These are phyloP conservation scores for Kryptolebias marmoratus DNA, from an alignment of 2,113 vertebrate species.

Conservation along the genomic window DNA sequence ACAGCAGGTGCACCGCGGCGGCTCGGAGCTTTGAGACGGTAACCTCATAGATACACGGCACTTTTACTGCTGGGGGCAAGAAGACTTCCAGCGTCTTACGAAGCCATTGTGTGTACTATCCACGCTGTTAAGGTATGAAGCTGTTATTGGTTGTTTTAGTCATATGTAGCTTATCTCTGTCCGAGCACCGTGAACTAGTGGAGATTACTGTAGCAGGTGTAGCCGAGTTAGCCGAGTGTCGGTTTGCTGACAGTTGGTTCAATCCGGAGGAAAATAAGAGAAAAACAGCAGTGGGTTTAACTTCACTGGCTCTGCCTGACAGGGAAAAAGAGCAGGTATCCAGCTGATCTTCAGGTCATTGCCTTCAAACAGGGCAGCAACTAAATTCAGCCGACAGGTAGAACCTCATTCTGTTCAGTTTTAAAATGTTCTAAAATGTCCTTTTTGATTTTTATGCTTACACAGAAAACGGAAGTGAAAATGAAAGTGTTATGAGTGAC, in stretches of 20 bases:
- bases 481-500: not conserved
- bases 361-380: too few species aligned
- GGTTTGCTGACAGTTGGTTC: not conserved
- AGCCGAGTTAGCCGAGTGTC: slow-evolving; percentile 11
- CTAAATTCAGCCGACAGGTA: too few species aligned
- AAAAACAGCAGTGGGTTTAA: not conserved
- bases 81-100: not conserved
- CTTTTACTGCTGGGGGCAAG: not conserved
- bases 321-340: too few species aligned
- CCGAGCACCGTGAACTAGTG: too few species aligned
- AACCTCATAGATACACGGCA: not conserved
- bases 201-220: slow-evolving; percentile 30
- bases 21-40: not conserved
- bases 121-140: slow-evolving; percentile 1
- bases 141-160: not conserved
- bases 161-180: not conserved
- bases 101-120: fast-evolving
- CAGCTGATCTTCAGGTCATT: too few species aligned
- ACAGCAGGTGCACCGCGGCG: slow-evolving; percentile 45
- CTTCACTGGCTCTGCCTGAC: fast-evolving
- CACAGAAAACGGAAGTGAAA: not conserved
- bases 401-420: too few species aligned
- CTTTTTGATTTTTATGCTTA: not conserved
- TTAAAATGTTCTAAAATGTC: not conserved
- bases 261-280: too few species aligned